Percentiles rank a stretch among this genome's conserved stretches.
Evolutionary conservation across 2,888 invertebrate genomes (phyloP).

Genomic region (Lasioglossum vierecki): DNA sequence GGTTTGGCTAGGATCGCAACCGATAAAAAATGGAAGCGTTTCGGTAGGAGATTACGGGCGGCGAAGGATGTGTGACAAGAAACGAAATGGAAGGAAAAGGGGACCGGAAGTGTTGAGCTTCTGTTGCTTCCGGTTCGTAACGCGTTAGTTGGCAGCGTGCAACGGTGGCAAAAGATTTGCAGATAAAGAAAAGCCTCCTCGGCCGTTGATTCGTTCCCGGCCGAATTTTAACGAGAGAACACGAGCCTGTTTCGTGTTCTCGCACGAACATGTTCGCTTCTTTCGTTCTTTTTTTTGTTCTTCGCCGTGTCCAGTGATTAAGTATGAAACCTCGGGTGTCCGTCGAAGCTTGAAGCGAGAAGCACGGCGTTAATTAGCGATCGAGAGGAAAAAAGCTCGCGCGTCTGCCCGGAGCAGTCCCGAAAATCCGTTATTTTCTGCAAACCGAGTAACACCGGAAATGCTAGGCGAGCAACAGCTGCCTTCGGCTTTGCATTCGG

Average conservation of each 20-base stretch:
- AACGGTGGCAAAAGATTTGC: conserved; percentile 19
- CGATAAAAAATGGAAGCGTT: conserved; percentile 28
- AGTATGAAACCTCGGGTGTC: background rate
- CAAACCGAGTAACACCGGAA: conserved; percentile 59
- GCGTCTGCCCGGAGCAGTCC: background rate
- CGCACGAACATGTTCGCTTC: background rate
- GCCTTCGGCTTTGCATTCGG: conserved; percentile 46
- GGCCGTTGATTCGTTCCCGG: conserved; percentile 11
- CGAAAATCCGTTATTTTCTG: conserved; percentile 51
- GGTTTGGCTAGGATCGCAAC: conserved; percentile 15
- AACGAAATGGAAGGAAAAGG: conserved; percentile 56
- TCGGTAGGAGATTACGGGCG: conserved; percentile 13
- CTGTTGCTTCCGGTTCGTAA: conserved; percentile 65
- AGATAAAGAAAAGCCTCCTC: conserved; percentile 33
- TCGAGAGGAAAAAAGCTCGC: background rate
- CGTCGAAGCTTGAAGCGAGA: background rate
- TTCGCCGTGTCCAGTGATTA: too few species aligned
- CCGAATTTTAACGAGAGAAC: conserved; percentile 4
- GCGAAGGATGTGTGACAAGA: conserved; percentile 54
- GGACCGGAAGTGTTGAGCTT: conserved; percentile 63
- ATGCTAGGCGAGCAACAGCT: conserved; percentile 44
- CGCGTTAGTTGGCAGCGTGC: conserved; percentile 32
- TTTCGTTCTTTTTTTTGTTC: background rate
- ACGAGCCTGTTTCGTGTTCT: background rate
- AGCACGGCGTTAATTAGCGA: conserved; percentile 22